Percentiles rank a stretch among this genome's conserved stretches.
Conservation (phyloP, 2,888 invertebrate species). For the Andrena camellia region DNA sequence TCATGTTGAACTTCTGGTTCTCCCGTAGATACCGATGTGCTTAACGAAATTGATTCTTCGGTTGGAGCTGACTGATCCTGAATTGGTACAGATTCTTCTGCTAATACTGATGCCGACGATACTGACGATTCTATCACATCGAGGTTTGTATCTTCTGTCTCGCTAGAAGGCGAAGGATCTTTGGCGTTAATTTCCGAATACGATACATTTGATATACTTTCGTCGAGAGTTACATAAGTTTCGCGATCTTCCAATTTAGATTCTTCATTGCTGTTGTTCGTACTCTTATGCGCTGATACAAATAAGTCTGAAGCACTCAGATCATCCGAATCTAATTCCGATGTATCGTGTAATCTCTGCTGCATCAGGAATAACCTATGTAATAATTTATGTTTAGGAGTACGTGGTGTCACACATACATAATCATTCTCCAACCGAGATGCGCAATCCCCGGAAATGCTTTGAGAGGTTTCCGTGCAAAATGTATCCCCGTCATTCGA, state of each 20-base stretch:
- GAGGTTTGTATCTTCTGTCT: not conserved
- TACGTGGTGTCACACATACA: not conserved
- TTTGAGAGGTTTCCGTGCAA: not conserved
- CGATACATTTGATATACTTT: not conserved
- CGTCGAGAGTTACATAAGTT: not conserved
- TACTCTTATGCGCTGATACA: not conserved
- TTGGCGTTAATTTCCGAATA: not conserved
- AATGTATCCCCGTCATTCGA: not conserved
- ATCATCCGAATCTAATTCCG: constrained; percentile 61
- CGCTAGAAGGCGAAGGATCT: not conserved
- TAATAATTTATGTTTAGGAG: constrained; percentile 4
- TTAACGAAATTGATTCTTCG: not conserved
- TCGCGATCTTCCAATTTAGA: not conserved
- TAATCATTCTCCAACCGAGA: constrained; percentile 8
- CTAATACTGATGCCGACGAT: not conserved
- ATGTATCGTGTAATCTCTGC: not conserved
- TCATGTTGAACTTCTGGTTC: not conserved
- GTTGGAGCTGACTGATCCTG: not conserved
- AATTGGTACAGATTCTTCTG: not conserved
- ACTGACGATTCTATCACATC: not conserved
- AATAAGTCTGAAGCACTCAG: constrained; percentile 27
- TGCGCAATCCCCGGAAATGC: not conserved
- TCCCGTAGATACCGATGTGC: not conserved
- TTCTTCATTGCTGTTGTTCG: not conserved
- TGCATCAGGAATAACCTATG: constrained; percentile 10